Percentiles rank a stretch among this genome's conserved stretches.
Evolutionary conservation across 2,797 vertebrate genomes (phyloP).

Genomic region (Brotula barbata): DNA sequence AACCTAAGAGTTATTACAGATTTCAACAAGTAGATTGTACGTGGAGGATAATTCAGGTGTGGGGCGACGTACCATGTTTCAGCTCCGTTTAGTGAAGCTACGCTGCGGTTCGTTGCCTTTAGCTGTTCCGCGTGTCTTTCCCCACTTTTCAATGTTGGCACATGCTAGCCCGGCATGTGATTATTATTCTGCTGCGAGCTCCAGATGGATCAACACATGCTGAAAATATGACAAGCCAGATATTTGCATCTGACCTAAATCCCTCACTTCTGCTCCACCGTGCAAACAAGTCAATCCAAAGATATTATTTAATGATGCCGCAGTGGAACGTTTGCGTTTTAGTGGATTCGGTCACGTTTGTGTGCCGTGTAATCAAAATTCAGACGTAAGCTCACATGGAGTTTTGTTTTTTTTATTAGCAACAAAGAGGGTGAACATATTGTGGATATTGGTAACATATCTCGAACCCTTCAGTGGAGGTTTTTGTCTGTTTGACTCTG

Average conservation of each 20-base stretch:
- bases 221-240: slow-evolving; percentile 78
- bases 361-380: too few relatives aligned
- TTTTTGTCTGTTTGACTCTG: too few relatives aligned
- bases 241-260: slow-evolving; percentile 84
- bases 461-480: too few relatives aligned
- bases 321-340: too few relatives aligned
- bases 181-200: slow-evolving; percentile 74
- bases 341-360: too few relatives aligned
- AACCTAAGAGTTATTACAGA: neutral
- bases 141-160: slow-evolving; percentile 67
- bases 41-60: slow-evolving; percentile 1
- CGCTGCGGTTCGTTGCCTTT: slow-evolving; percentile 41
- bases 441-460: too few relatives aligned
- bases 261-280: slow-evolving; percentile 70
- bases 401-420: too few relatives aligned
- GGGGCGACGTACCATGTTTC: slow-evolving; percentile 21
- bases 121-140: slow-evolving; percentile 66
- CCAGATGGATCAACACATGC: slow-evolving; percentile 86
- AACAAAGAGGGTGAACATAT: too few relatives aligned
- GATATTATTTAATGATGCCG: too few relatives aligned
- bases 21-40: slow-evolving; percentile 22
- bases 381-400: too few relatives aligned
- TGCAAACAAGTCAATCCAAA: slow-evolving; percentile 65
- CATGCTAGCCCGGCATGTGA: slow-evolving; percentile 76
- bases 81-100: slow-evolving; percentile 30